Conservation (phyloP, 2,797 vertebrate species). For the Chelon auratus region DNA sequence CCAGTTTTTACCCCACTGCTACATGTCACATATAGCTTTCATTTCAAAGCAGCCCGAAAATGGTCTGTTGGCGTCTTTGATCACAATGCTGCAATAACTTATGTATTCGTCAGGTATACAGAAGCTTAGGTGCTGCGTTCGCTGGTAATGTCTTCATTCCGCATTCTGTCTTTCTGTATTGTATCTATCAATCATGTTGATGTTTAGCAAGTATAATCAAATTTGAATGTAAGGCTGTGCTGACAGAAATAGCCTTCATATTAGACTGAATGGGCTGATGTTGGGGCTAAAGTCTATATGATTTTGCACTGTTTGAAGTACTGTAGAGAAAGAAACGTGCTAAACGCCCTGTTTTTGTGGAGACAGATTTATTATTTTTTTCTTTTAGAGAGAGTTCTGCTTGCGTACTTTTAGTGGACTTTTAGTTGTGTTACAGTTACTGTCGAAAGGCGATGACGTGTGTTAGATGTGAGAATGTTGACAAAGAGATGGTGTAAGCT, state of each 20-base stretch:
- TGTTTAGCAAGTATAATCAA: constrained; percentile 61
- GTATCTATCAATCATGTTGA: constrained; percentile 33
- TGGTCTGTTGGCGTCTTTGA: constrained; percentile 25
- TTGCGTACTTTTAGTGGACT: constrained; percentile 43
- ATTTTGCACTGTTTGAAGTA: constrained; percentile 80
- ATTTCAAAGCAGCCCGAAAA: constrained; percentile 18
- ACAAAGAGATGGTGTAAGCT: constrained; percentile 71
- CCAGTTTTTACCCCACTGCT: neutral
- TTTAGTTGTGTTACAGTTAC: constrained; percentile 56
- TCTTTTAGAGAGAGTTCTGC: constrained; percentile 22
- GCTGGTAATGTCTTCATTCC: constrained; percentile 33
- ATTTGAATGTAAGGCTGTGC: constrained; percentile 70
- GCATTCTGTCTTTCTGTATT: constrained; percentile 23
- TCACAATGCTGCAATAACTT: constrained; percentile 48
- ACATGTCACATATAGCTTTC: constrained; percentile 37
- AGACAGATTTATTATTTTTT: constrained; percentile 40
- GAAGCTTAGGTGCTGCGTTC: constrained; percentile 30
- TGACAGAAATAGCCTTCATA: constrained; percentile 31
- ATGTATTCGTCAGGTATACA: constrained; percentile 37
- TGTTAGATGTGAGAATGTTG: constrained; percentile 55
- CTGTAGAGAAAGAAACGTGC: constrained; percentile 64
- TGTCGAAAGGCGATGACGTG: constrained; percentile 35
- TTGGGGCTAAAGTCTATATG: constrained; percentile 38
- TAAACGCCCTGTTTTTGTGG: constrained; percentile 47
- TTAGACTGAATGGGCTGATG: constrained; percentile 36